These are phyloP conservation scores for Caenorhabditis remanei DNA, from an alignment of 1,140 invertebrate species.

Conservation along the genomic window DNA sequence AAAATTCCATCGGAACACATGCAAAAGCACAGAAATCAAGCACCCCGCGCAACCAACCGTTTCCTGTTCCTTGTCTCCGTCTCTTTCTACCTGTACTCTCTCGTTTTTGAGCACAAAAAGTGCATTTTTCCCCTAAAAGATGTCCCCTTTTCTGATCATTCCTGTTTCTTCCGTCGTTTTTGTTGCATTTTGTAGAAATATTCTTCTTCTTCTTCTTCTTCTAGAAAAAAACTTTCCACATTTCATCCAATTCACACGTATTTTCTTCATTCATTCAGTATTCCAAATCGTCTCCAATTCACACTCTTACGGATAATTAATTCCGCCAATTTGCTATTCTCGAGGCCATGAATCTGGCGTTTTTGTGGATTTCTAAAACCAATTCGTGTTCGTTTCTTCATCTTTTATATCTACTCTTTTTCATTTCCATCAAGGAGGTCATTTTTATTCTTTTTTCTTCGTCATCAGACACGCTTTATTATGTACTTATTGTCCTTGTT, in stretches of 20 bases:
- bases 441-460: not conserved
- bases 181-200: not conserved
- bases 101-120: constrained; percentile 37
- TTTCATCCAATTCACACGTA: not conserved
- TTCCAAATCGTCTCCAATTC: not conserved
- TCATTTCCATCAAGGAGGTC: constrained; percentile 25
- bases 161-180: not conserved
- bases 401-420: not conserved
- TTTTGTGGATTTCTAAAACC: not conserved
- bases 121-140: constrained; percentile 23
- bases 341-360: constrained; percentile 30
- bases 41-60: constrained; percentile 16
- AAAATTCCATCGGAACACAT: constrained; percentile 55
- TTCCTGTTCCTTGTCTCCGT: constrained; percentile 43
- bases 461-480: constrained; percentile 39
- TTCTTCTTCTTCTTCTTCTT: no score
- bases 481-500: constrained; percentile 46
- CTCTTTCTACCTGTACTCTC: constrained; percentile 1
- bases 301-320: constrained; percentile 53
- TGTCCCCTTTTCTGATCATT: not conserved
- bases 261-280: not conserved
- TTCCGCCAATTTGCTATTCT: constrained; percentile 42
- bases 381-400: not conserved
- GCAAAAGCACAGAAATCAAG: constrained; percentile 56
- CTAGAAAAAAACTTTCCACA: not conserved